These are phyloP conservation scores for Hippocampus comes DNA, from an alignment of 2,113 vertebrate species.

Conservation along the genomic window DNA sequence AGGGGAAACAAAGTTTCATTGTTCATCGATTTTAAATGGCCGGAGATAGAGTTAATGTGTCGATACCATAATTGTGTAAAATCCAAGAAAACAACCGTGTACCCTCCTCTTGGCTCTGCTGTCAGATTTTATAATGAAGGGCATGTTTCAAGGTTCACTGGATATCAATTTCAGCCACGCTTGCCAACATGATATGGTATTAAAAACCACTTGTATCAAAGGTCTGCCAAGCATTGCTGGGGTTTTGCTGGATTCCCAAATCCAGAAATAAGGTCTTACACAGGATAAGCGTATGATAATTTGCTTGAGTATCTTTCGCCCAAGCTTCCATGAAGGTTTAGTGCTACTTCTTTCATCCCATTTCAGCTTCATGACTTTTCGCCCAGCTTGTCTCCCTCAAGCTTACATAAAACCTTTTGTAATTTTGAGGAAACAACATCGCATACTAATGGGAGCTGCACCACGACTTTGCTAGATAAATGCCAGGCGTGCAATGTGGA, in stretches of 20 bases:
- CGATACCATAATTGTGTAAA: slow-evolving; percentile 26
- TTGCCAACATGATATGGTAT: slow-evolving; percentile 30
- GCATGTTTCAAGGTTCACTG: slow-evolving; percentile 48
- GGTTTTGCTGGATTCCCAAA: slow-evolving; percentile 22
- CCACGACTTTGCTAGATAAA: neutral
- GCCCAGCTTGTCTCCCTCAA: slow-evolving; percentile 20
- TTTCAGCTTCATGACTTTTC: slow-evolving; percentile 28
- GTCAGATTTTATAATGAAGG: slow-evolving; percentile 46
- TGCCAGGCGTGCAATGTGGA: neutral
- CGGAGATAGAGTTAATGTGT: slow-evolving; percentile 28
- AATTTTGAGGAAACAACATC: slow-evolving; percentile 28
- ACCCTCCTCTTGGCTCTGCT: slow-evolving; percentile 22
- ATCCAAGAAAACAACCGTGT: slow-evolving; percentile 35
- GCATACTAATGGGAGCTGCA: slow-evolving; percentile 4
- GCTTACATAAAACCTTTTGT: slow-evolving; percentile 43
- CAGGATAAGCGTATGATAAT: slow-evolving; percentile 37
- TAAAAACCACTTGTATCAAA: slow-evolving; percentile 48
- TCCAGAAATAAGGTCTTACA: slow-evolving; percentile 29
- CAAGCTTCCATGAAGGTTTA: slow-evolving; percentile 29
- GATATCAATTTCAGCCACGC: slow-evolving; percentile 30
- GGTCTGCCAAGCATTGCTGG: slow-evolving; percentile 24
- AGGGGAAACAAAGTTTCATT: neutral
- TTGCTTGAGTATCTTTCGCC: slow-evolving; percentile 41
- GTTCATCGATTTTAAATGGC: slow-evolving; percentile 24
- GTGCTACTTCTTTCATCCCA: neutral